Evolutionary conservation across 1,140 invertebrate species (phyloP).

Genomic region (Aporrectodea caliginosa): DNA sequence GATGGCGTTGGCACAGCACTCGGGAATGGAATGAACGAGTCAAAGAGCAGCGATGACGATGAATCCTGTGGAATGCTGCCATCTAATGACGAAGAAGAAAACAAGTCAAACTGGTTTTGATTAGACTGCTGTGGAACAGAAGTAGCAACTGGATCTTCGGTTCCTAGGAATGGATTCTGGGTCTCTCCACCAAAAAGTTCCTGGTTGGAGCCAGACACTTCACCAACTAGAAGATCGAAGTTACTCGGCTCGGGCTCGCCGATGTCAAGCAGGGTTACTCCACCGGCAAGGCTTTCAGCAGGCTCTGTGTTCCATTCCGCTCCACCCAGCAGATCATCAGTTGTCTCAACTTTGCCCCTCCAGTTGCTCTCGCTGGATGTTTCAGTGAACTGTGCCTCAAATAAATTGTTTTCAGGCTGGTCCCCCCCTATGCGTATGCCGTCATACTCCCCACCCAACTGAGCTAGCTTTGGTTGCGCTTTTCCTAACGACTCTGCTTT

Average conservation of each 20-base stretch:
- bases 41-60: neutral
- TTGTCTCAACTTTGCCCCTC: neutral
- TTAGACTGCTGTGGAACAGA: neutral
- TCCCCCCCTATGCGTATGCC: neutral
- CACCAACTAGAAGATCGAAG: slow-evolving; percentile 63
- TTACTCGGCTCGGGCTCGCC: slow-evolving; percentile 47
- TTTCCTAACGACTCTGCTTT: neutral
- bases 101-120: neutral
- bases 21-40: slow-evolving; percentile 45
- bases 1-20: slow-evolving; percentile 26
- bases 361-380: neutral
- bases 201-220: slow-evolving; percentile 19
- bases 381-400: neutral
- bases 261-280: slow-evolving; percentile 43
- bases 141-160: neutral
- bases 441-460: neutral
- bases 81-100: neutral
- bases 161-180: neutral
- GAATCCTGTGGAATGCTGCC: neutral
- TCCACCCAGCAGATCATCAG: slow-evolving; percentile 19
- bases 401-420: neutral
- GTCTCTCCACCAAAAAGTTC: neutral
- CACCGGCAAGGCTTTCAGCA: slow-evolving; percentile 23
- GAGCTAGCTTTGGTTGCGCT: slow-evolving; percentile 55
- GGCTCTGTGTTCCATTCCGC: neutral